Conservation (phyloP, 2,888 invertebrate species). For the Leptinotarsa haldemani region DNA sequence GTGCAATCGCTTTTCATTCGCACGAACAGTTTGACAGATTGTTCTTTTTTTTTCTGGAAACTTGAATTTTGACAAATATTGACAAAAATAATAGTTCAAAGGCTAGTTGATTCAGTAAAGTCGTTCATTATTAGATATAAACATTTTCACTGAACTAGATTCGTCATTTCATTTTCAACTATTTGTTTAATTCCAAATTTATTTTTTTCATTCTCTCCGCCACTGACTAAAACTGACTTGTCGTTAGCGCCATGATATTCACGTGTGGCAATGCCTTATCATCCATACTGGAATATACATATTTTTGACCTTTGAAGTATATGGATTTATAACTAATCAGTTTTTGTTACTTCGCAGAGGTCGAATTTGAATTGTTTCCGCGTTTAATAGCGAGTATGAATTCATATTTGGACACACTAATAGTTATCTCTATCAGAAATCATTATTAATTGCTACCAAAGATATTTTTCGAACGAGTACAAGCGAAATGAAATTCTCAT, state of each 20-base stretch:
- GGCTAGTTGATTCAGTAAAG: no score
- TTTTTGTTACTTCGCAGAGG: not conserved
- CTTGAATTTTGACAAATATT: no score
- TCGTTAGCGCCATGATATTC: not conserved
- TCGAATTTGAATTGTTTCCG: constrained; percentile 3
- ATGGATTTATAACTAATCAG: not conserved
- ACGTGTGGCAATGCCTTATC: not conserved
- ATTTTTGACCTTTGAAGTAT: not conserved
- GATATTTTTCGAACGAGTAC: no score
- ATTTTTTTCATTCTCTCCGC: not conserved
- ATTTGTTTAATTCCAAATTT: not conserved
- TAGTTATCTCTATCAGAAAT: not conserved
- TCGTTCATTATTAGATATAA: no score
- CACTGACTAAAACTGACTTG: not conserved
- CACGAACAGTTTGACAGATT: no score
- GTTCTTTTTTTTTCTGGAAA: no score
- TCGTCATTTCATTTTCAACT: no score
- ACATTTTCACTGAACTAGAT: no score
- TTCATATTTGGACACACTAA: not conserved
- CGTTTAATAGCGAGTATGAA: not conserved
- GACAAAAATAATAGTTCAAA: no score
- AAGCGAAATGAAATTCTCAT: no score
- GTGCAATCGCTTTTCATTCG: no score
- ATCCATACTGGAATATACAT: not conserved
- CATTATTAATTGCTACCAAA: no score